Percentiles rank a stretch among this genome's conserved stretches.
Evolutionary conservation across 1,140 invertebrate species (phyloP).

Genomic region (Teleopsis dalmanni): DNA sequence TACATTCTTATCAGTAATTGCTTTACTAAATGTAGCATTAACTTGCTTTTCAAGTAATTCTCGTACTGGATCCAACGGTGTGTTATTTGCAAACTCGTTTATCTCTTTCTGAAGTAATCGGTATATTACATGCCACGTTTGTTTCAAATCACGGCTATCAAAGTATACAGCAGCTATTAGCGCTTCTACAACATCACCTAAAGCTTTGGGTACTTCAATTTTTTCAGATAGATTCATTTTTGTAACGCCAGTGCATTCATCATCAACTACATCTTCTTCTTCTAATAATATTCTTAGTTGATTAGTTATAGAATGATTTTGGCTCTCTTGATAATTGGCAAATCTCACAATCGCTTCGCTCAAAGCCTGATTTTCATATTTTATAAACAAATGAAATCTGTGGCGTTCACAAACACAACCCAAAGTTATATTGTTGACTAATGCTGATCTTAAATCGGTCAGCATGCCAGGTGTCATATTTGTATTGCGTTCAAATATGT

Average conservation of each 20-base stretch:
- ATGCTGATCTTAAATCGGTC: constrained; percentile 84
- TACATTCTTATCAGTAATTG: constrained; percentile 31
- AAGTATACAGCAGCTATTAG: constrained; percentile 86
- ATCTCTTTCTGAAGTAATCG: constrained; percentile 67
- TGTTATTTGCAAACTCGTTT: constrained; percentile 64
- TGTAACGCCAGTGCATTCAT: not conserved
- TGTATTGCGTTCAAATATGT: constrained; percentile 70
- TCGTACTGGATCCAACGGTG: constrained; percentile 84
- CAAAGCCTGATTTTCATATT: constrained; percentile 56
- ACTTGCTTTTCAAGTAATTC: constrained; percentile 68
- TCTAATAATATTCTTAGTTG: constrained; percentile 58
- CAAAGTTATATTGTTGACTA: constrained; percentile 94
- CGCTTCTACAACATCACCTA: constrained; percentile 92
- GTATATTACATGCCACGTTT: constrained; percentile 79
- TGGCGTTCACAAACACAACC: constrained; percentile 81
- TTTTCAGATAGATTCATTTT: constrained; percentile 52
- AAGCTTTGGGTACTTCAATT: constrained; percentile 84
- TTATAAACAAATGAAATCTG: constrained; percentile 67
- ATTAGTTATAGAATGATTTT: constrained; percentile 58
- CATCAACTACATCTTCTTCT: constrained; percentile 42
- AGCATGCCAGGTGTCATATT: constrained; percentile 72
- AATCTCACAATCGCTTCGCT: constrained; percentile 68
- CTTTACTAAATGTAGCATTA: constrained; percentile 49
- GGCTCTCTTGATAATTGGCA: constrained; percentile 67
- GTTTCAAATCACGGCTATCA: constrained; percentile 71